Base-by-base conservation (phyloP, 2,113 vertebrate species). In the Microtus pennsylvanicus region DNA sequence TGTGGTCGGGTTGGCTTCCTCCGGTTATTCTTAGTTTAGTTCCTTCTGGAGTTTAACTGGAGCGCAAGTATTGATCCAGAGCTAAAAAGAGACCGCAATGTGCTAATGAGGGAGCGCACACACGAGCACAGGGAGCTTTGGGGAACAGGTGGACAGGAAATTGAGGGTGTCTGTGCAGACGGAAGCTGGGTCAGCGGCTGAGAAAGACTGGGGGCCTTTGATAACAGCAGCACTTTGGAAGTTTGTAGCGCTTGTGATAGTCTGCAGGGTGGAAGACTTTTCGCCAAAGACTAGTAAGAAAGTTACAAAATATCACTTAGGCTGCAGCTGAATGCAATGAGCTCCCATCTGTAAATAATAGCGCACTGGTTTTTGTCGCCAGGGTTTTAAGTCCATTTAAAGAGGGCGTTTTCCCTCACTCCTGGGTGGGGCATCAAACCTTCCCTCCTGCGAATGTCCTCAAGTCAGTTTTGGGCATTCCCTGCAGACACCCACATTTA, bases 51-150 rank as follows among this genome's bases (percentile, higher is more conserved):
- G 17, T 81, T 93, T 93, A 82, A 52, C 47, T 52, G 72, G 9
- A 70, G 63, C 45, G 30, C 7, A 74, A 55, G 17, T 67, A 58
- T 92, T 65, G 28, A 55, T 82, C 87, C 72, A 26, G 38, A 77
- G 61, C 69, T 93, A 72, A 93, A 90, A 95, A 52, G 76, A 90
- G 81, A 91, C 87, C 19, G 16, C 22, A 61, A 69, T 63, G 50
- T 75, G 24, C 38, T 87, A 81, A 81, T 85, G 91, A 74, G 83
- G 76, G 95, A 88, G 81, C 58, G 69, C n/a, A 19, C 47, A 26
- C 7, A 5, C 16, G 35, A 63, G 67, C 65, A 58, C 28, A 61
- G 72, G 30, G 90, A 72, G 83, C n/a, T 77, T 70, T 87, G 30
- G 58, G 55, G 47, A 70, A 58, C 47, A 93, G 55, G 63, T 78